A percentile compares a stretch with the other conserved stretches of the same genome.
Evolutionary conservation across 2,888 invertebrate species (phyloP).

Genomic region (Conchocele bisecta): DNA sequence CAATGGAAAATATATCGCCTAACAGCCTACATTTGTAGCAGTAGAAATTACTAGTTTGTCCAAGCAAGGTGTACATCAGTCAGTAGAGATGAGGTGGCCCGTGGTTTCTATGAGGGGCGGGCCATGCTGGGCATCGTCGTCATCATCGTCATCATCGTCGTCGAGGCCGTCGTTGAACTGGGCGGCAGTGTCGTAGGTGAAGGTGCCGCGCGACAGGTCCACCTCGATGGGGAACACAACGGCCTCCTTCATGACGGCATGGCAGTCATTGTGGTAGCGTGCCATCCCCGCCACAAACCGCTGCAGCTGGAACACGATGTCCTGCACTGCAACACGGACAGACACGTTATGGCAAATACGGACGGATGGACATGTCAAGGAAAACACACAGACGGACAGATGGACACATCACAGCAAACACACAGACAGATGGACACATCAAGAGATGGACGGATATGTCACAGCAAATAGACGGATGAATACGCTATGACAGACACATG

Average conservation of each 20-base stretch:
- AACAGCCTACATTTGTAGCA: no score
- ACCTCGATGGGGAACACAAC: slow-evolving; percentile 97
- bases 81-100: slow-evolving; percentile 75
- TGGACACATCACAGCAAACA: no score
- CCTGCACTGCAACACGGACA: slow-evolving; percentile 89
- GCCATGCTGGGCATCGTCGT: slow-evolving; percentile 85
- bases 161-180: slow-evolving; percentile 79
- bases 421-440: no score
- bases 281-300: slow-evolving; percentile 93
- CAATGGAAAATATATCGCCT: no score
- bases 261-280: slow-evolving; percentile 89
- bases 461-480: no score
- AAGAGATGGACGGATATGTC: no score
- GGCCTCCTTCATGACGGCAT: slow-evolving; percentile 89
- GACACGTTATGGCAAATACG: no score
- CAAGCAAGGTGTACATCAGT: slow-evolving; percentile 42
- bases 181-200: slow-evolving; percentile 87
- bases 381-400: no score
- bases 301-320: slow-evolving; percentile 90
- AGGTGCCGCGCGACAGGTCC: slow-evolving; percentile 95
- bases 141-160: slow-evolving; percentile 80
- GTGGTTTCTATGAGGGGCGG: slow-evolving; percentile 40
- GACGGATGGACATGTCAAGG: neutral
- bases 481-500: no score
- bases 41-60: no score